These are phyloP conservation scores for Pelobates fuscus DNA, from an alignment of 2,113 vertebrate genomes.

Conservation along the genomic window DNA sequence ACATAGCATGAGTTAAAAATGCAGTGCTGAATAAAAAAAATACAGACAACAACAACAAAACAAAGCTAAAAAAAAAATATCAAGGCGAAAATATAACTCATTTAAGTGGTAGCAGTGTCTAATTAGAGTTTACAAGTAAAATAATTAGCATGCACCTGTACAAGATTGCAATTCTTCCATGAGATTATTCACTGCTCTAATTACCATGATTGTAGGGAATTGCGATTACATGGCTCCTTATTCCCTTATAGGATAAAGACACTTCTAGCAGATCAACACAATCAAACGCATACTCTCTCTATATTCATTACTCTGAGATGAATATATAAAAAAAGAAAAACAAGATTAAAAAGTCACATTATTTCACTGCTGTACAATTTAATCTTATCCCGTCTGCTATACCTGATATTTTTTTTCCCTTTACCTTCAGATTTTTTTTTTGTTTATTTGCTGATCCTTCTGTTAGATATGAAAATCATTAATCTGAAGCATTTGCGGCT, in stretches of 20 bases:
- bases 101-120: constrained; percentile 28
- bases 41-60: constrained; percentile 24
- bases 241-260: constrained; percentile 51
- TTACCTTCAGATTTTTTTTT: not conserved
- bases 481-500: constrained; percentile 11
- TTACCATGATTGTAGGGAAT: constrained; percentile 51
- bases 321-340: constrained; percentile 42
- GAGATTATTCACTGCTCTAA: constrained; percentile 51
- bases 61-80: not conserved
- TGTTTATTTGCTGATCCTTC: constrained; percentile 33
- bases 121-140: constrained; percentile 31
- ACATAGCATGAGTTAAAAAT: not conserved
- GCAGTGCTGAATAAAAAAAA: not conserved
- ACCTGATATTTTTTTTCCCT: constrained; percentile 13
- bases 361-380: constrained; percentile 30
- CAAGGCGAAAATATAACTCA: constrained; percentile 27
- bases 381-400: constrained; percentile 15
- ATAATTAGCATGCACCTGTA: constrained; percentile 44
- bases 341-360: constrained; percentile 39
- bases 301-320: constrained; percentile 46
- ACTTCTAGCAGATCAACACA: constrained; percentile 49
- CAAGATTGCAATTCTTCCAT: constrained; percentile 35
- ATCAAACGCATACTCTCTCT: constrained; percentile 46
- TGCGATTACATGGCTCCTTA: constrained; percentile 41
- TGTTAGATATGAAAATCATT: constrained; percentile 19